Evolutionary conservation across 2,888 invertebrate species (phyloP).

Genomic region (Tipula lateralis): DNA sequence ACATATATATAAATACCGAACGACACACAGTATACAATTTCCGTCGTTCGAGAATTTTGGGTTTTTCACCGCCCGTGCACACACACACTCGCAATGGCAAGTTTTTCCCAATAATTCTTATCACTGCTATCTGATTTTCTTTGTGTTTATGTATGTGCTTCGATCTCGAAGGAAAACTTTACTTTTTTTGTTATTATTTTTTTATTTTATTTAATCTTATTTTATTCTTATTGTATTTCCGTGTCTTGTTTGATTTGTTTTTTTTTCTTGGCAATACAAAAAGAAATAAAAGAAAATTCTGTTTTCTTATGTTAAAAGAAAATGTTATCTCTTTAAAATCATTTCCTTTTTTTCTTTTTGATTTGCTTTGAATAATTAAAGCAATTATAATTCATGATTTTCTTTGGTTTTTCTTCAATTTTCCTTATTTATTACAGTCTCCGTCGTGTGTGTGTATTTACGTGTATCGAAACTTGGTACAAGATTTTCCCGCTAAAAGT

Average conservation of each 20-base stretch:
- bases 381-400: slow-evolving; percentile 25
- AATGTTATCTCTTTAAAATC: slow-evolving; percentile 20
- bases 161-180: neutral
- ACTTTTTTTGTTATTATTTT: neutral
- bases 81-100: neutral
- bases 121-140: neutral
- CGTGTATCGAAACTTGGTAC: neutral
- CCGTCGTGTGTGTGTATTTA: neutral
- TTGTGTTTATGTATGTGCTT: neutral
- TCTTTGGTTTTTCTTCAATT: neutral
- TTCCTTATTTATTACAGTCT: neutral
- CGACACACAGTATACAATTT: neutral
- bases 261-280: neutral
- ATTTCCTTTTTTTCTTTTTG: slow-evolving; percentile 28
- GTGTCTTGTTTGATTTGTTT: neutral
- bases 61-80: too few species aligned
- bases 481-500: neutral
- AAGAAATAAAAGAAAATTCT: neutral
- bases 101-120: neutral
- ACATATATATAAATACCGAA: neutral
- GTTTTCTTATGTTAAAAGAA: neutral
- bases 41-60: neutral
- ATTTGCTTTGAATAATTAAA: slow-evolving; percentile 28
- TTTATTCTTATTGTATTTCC: neutral
- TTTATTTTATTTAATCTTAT: neutral